These are phyloP conservation scores for Rhabdomys pumilio DNA, from an alignment of 2,797 vertebrate species.

Conservation along the genomic window DNA sequence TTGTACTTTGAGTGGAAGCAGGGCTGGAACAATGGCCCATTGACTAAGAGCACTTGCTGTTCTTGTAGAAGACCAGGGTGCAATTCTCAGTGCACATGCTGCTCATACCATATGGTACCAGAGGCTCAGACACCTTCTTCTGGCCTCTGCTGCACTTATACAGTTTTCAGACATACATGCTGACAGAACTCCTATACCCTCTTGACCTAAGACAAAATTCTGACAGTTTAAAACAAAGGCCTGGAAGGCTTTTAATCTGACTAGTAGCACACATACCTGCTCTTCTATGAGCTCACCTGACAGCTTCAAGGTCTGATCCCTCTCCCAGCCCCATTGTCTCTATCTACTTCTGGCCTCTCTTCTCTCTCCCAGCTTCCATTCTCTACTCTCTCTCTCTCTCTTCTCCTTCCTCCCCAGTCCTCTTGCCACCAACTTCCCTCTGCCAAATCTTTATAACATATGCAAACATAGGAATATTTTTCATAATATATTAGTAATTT, in stretches of 20 bases:
- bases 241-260: background rate
- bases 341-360: too few relatives aligned
- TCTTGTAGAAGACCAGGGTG: too few relatives aligned
- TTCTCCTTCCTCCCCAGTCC: too few relatives aligned
- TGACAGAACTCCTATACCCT: background rate
- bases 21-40: too few relatives aligned
- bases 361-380: background rate
- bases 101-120: too few relatives aligned
- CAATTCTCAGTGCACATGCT: too few relatives aligned
- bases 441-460: background rate
- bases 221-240: background rate
- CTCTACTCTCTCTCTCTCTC: background rate
- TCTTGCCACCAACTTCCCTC: too few relatives aligned
- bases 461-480: background rate
- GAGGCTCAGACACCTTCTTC: background rate
- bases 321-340: background rate
- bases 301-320: background rate
- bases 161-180: background rate
- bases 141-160: background rate
- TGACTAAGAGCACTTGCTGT: too few relatives aligned
- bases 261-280: background rate
- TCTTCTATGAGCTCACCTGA: background rate
- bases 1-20: too few relatives aligned
- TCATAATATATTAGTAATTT: background rate
- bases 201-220: background rate